Conservation (phyloP, 2,888 invertebrate species). For the Alviniconcha strummeri region DNA sequence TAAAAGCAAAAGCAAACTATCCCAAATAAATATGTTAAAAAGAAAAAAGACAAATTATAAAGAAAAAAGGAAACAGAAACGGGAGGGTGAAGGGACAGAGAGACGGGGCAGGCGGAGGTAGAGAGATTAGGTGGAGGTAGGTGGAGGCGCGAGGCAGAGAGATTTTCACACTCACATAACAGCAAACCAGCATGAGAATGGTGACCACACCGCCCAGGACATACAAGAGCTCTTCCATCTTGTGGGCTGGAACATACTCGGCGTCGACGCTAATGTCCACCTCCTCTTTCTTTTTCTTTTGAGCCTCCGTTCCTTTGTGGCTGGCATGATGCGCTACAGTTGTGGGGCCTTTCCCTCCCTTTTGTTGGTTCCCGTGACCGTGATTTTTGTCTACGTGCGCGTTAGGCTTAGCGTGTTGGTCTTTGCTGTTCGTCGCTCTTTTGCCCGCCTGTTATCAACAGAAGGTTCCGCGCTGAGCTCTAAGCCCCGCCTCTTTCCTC, state of each 20-base stretch:
- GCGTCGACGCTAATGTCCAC: constrained; percentile 12
- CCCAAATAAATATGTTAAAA: background rate
- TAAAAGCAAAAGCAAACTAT: too few relatives aligned
- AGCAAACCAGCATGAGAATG: background rate
- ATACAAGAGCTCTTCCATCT: background rate
- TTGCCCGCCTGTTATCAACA: background rate
- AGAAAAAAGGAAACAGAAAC: background rate
- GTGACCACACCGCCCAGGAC: background rate
- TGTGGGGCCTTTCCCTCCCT: too few relatives aligned
- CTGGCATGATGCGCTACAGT: too few relatives aligned
- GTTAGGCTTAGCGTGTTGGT: background rate
- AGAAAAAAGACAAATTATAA: too few relatives aligned
- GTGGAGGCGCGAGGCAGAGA: background rate
- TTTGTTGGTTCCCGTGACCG: background rate
- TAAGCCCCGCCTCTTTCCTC: too few relatives aligned
- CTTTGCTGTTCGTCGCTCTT: background rate
- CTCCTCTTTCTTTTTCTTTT: background rate
- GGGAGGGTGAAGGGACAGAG: background rate
- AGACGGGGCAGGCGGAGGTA: background rate
- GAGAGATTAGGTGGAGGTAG: background rate
- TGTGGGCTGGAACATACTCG: background rate
- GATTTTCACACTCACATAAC: background rate
- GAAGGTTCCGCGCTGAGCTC: background rate
- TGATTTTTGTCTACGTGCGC: background rate
- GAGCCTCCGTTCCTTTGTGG: background rate